Evolutionary conservation across 2,113 vertebrate genomes (phyloP).

Genomic region (Trachemys scripta): DNA sequence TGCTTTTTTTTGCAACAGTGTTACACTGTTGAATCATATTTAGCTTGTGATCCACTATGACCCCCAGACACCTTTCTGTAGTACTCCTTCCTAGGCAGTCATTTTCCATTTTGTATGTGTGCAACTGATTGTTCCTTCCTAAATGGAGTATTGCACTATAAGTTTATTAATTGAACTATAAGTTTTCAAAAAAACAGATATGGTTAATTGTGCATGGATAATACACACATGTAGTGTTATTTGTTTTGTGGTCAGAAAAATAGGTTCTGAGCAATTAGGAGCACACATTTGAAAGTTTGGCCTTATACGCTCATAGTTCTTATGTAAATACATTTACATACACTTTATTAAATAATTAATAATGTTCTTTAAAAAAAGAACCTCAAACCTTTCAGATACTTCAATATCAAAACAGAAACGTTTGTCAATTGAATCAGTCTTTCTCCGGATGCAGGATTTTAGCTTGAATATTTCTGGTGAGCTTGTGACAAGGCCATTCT

Average conservation of each 20-base stretch:
- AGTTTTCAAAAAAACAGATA: neutral
- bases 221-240: neutral
- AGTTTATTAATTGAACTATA: neutral
- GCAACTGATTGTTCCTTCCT: too few species aligned
- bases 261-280: neutral
- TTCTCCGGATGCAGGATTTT: slow-evolving; percentile 95
- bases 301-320: neutral
- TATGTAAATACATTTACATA: accelerated
- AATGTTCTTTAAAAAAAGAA: neutral
- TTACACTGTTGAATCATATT: too few species aligned
- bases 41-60: too few species aligned
- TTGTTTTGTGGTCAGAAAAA: neutral
- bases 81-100: too few species aligned
- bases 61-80: too few species aligned
- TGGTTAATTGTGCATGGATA: neutral
- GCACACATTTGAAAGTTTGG: neutral
- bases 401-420: slow-evolving; percentile 98
- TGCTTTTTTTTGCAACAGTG: too few species aligned
- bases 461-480: slow-evolving; percentile 94
- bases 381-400: slow-evolving; percentile 93
- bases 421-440: slow-evolving; percentile 98
- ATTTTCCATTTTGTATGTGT: too few species aligned
- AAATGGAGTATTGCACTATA: too few species aligned
- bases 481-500: slow-evolving; percentile 91
- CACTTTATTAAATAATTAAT: neutral